A percentile compares a stretch with the other conserved stretches of the same genome.
Evolutionary conservation across 1,140 invertebrate genomes (phyloP).

Genomic region (Drosophila novamexicana): DNA sequence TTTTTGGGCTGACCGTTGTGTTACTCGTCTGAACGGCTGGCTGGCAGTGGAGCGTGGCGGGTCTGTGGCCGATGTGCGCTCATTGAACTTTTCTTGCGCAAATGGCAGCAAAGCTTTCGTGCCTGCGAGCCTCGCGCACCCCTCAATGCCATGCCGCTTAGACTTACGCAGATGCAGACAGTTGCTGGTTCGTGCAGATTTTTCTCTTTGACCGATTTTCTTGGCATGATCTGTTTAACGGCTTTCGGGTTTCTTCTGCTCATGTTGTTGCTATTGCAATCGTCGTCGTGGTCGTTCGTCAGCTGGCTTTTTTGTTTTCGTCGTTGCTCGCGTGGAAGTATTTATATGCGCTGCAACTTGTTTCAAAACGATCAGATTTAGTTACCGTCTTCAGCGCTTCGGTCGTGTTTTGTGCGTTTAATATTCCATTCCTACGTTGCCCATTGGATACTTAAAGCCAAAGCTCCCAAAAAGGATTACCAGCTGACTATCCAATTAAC

Average conservation of each 20-base stretch:
- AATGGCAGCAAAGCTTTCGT: slow-evolving; percentile 36
- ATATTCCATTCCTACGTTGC: slow-evolving; percentile 38
- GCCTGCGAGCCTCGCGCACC: neutral
- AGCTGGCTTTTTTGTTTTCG: slow-evolving; percentile 17
- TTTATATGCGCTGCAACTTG: slow-evolving; percentile 76
- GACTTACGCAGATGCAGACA: slow-evolving; percentile 37
- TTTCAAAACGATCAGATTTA: slow-evolving; percentile 76
- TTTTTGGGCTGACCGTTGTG: slow-evolving; percentile 18
- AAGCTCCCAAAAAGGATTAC: slow-evolving; percentile 46
- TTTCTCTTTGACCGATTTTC: slow-evolving; percentile 81
- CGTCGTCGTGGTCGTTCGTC: slow-evolving; percentile 39
- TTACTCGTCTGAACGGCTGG: slow-evolving; percentile 17
- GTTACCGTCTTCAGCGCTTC: slow-evolving; percentile 67
- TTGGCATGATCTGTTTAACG: slow-evolving; percentile 81
- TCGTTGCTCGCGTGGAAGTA: slow-evolving; percentile 40
- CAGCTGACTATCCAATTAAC: slow-evolving; percentile 59
- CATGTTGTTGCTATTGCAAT: slow-evolving; percentile 31
- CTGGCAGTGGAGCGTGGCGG: slow-evolving; percentile 64
- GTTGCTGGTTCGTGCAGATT: slow-evolving; percentile 65
- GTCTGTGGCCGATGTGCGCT: slow-evolving; percentile 59
- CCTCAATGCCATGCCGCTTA: slow-evolving; percentile 11
- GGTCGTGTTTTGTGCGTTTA: slow-evolving; percentile 54
- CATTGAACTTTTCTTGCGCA: slow-evolving; percentile 78
- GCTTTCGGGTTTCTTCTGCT: slow-evolving; percentile 75
- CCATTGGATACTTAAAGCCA: slow-evolving; percentile 53